These are phyloP conservation scores for Gobionotothen gibberifrons DNA, from an alignment of 2,797 vertebrate species.

Conservation along the genomic window DNA sequence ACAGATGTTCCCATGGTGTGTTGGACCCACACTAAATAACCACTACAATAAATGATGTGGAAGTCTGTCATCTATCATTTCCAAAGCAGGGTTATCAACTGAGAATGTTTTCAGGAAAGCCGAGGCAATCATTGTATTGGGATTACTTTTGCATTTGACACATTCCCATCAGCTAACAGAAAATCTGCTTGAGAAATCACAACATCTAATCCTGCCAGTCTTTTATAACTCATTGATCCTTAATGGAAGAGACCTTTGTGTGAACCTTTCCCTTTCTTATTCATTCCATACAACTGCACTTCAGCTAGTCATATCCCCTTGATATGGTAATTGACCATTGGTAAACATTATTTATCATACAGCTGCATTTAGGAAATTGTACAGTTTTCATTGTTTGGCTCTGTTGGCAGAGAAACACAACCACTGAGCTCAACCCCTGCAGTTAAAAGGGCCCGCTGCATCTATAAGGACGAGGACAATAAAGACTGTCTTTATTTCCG, in stretches of 20 bases:
- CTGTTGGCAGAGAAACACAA: slow-evolving; percentile 18
- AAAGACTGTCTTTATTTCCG: slow-evolving; percentile 9
- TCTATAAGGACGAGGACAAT: slow-evolving; percentile 29
- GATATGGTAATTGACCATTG: slow-evolving; percentile 69
- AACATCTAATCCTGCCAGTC: slow-evolving; percentile 59
- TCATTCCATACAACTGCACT: slow-evolving; percentile 56
- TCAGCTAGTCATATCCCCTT: slow-evolving; percentile 57
- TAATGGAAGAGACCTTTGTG: slow-evolving; percentile 67
- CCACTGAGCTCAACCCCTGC: slow-evolving; percentile 11
- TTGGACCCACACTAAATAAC: slow-evolving; percentile 31
- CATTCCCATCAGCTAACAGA: slow-evolving; percentile 46
- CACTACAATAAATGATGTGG: slow-evolving; percentile 7
- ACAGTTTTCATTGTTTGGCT: slow-evolving; percentile 43
- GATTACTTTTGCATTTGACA: slow-evolving; percentile 55
- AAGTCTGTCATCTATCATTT: slow-evolving; percentile 40
- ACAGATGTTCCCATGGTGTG: slow-evolving; percentile 16
- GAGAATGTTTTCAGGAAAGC: slow-evolving; percentile 43
- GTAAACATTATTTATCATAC: slow-evolving; percentile 73
- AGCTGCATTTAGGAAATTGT: slow-evolving; percentile 54
- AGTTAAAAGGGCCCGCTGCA: slow-evolving; percentile 9
- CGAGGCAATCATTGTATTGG: slow-evolving; percentile 31
- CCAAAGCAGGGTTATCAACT: slow-evolving; percentile 45
- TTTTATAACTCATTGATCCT: slow-evolving; percentile 42
- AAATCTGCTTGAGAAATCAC: slow-evolving; percentile 52
- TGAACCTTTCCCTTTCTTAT: slow-evolving; percentile 65